Evolutionary conservation across 2,888 invertebrate genomes (phyloP).

Genomic region (Agonopterix heracliana): DNA sequence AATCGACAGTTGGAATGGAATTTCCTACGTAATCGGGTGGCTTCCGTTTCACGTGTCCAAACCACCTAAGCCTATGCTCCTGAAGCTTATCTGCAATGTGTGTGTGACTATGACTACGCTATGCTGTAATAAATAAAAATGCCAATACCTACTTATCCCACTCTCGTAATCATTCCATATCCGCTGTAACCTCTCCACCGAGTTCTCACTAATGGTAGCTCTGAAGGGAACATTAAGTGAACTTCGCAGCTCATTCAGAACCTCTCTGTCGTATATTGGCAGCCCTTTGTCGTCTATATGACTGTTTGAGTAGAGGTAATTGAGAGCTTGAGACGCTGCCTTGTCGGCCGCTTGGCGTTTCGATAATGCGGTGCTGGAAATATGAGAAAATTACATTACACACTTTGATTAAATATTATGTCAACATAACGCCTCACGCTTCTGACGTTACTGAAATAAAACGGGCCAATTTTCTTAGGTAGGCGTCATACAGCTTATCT

Average conservation of each 20-base stretch:
- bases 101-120: no score
- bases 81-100: no score
- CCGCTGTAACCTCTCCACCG: constrained; percentile 47
- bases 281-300: constrained; percentile 62
- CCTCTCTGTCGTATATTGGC: constrained; percentile 64
- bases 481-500: no score
- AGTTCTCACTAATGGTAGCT: constrained; percentile 42
- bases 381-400: not conserved
- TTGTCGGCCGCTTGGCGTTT: constrained; percentile 73
- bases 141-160: constrained; percentile 52
- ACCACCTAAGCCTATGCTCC: no score
- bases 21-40: no score
- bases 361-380: constrained; percentile 53
- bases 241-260: constrained; percentile 43
- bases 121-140: no score
- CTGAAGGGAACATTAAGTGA: constrained; percentile 40
- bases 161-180: constrained; percentile 61
- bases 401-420: not conserved
- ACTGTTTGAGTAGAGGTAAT: constrained; percentile 67
- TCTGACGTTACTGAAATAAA: not conserved
- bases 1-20: no score
- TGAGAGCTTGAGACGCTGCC: constrained; percentile 71
- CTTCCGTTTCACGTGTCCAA: no score
- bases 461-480: no score
- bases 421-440: not conserved